Base-by-base conservation (phyloP, 2,113 vertebrate species). In the Vireo altiloquus region DNA sequence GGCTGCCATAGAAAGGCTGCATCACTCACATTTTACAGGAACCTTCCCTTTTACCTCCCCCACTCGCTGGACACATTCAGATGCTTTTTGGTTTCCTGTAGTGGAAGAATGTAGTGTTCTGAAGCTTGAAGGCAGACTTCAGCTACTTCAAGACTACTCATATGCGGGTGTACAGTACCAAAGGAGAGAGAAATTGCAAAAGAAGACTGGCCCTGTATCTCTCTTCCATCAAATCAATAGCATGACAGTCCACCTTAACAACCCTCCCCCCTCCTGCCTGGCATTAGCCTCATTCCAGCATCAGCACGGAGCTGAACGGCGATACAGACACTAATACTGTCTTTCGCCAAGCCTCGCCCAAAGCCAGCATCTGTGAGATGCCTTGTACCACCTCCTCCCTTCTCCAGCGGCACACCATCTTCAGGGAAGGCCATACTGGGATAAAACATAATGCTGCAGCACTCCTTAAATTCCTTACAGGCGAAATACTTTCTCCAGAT, bases 271-370 rank as follows among this genome's bases (percentile, higher is more conserved):
- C 66, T 94, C 75, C 84, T 11, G 63, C 44, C 59, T 56, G 78
- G 95, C 90, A 91, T 95, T 89, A 91, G 92, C 92, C 92, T 93
- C 75, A 74, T 88, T 86, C 84, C 93, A 94, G 90, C 75, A 96
- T 88, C 88, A 83, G 68, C 60, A 37, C 47, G 3, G 66, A 68
- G 79, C 63, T 22, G n/a, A 74, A 39, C 81, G 70, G 75, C 16
- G 85, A 92, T 68, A 79, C 61, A 79, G 83, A 37, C 90, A 10
- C 56, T 69, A 94, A 89, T 42, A 28, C 75, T 28, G 89, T 19
- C 82, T 82, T 89, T 59, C 9, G 15, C 20, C 53, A 39, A 82
- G 70, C 75, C 82, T 13, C 40, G 76, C 47, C 85, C 64, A 63
- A 71, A 61, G 71, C 68, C 50, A 86, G 85, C 25, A 21, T 69